Base-by-base conservation (phyloP, 1,140 invertebrate genomes). In the Neodiprion pinetum region DNA sequence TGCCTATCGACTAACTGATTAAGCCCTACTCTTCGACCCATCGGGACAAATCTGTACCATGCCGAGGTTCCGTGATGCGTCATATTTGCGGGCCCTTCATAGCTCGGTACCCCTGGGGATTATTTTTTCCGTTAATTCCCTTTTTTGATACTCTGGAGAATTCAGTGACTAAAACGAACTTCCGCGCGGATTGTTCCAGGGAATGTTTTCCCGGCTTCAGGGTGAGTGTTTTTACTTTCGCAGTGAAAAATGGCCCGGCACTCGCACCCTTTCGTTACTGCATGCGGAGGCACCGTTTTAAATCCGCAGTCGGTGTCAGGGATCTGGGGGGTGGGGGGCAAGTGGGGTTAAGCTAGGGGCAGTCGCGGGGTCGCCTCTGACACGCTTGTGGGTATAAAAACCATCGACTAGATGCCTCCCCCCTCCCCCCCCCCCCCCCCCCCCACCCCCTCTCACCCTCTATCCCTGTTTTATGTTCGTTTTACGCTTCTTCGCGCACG, bases 1-100 rank as follows among this genome's bases (percentile, higher is more conserved):
- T 88, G 84, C 80, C 83, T 89, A 89, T 88, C 85, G 87, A 89
- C 87, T 84, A 89, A 85, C 87, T 89, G 88, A 89, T 89, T 89
- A 89, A 88, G 84, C 85, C 86, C 87, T 88, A 86, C 83, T 83
- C 80, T 81, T 74, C 80, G 14, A 70, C 28, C 68, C 9, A 61
- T 17, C 53, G 11, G 53, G 53, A 61, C 4, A 61, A 61, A 61
- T 61, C 53, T 61, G 53, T 61, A 17, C 53, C 53, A 4, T 40
- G 28, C 28, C 28, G 28, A 40, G 28, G 28, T 40, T 40, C 28
- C 28, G 28, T 5, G 28, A 40, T 40, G 28, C 28, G 28, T 40
- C 28, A 40, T 40, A 40, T 40, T 40, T 40, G 28, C 28, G 28
- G 28, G 28, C 28, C 28, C 28, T 40, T 40, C 28, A 3, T 40